Evolutionary conservation across 2,113 vertebrate species (phyloP).

Genomic region (Onychostruthus taczanowskii): DNA sequence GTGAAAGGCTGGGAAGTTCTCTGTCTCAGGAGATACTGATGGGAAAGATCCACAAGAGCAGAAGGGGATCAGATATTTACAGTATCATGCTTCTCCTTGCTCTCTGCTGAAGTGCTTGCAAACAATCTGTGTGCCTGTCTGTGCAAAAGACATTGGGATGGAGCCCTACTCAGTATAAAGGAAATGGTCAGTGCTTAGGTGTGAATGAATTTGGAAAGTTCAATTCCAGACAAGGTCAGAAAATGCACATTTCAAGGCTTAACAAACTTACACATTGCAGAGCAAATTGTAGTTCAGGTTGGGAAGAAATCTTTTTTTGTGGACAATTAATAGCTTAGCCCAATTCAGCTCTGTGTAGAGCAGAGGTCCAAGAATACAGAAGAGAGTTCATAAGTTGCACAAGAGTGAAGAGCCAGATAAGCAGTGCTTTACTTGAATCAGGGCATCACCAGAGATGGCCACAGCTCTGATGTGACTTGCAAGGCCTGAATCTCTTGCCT

Average conservation of each 20-base stretch:
- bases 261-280: background rate
- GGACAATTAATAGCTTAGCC: background rate
- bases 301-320: background rate
- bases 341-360: background rate
- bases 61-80: background rate
- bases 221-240: background rate
- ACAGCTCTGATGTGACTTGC: background rate
- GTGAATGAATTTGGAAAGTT: background rate
- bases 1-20: background rate
- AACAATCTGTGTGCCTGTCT: accelerated
- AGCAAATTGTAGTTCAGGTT: background rate
- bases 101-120: background rate
- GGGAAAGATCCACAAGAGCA: background rate
- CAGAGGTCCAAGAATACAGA: background rate
- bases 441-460: background rate
- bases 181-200: background rate
- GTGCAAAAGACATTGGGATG: background rate
- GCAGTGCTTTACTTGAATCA: background rate
- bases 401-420: background rate
- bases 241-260: background rate
- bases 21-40: background rate
- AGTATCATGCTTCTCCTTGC: accelerated
- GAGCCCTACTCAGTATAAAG: background rate
- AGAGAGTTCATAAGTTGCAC: background rate
- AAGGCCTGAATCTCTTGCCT: background rate